Evolutionary conservation across 2,888 invertebrate species (phyloP).

Genomic region (Acanthosoma haemorrhoidale): DNA sequence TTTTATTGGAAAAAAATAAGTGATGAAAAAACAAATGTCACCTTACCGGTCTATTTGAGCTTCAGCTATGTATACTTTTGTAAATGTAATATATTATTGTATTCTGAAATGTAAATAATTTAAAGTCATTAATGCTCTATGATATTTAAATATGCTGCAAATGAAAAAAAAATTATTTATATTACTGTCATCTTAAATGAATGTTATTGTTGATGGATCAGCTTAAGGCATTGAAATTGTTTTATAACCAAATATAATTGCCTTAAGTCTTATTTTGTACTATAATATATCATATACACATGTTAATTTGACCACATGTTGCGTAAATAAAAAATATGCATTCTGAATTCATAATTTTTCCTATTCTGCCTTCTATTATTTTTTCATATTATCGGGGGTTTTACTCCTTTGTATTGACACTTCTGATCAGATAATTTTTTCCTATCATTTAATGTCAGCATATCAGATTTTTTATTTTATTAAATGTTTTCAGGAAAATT

Average conservation of each 20-base stretch:
- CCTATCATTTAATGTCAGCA: too few species aligned
- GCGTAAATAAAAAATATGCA: constrained; percentile 9
- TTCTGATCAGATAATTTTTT: neutral
- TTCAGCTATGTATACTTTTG: constrained; percentile 4
- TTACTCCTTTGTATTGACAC: neutral
- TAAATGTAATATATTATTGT: constrained; percentile 21
- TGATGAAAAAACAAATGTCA: too few species aligned
- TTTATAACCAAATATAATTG: constrained; percentile 19
- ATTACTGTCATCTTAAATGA: neutral
- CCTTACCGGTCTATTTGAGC: neutral
- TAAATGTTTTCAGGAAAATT: too few species aligned
- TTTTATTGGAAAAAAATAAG: neutral
- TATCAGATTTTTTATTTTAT: too few species aligned
- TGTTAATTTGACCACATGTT: constrained; percentile 22
- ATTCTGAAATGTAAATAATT: constrained; percentile 24
- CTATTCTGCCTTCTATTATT: too few species aligned
- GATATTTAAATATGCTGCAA: neutral
- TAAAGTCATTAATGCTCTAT: neutral
- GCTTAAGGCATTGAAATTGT: neutral
- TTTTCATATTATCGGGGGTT: too few species aligned
- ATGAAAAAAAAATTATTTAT: constrained; percentile 14
- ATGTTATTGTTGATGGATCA: neutral
- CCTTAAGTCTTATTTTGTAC: constrained; percentile 26
- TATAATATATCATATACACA: constrained; percentile 18
- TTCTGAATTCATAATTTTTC: neutral